These are phyloP conservation scores for Andrena flavipes DNA, from an alignment of 2,888 invertebrate species.

Conservation along the genomic window DNA sequence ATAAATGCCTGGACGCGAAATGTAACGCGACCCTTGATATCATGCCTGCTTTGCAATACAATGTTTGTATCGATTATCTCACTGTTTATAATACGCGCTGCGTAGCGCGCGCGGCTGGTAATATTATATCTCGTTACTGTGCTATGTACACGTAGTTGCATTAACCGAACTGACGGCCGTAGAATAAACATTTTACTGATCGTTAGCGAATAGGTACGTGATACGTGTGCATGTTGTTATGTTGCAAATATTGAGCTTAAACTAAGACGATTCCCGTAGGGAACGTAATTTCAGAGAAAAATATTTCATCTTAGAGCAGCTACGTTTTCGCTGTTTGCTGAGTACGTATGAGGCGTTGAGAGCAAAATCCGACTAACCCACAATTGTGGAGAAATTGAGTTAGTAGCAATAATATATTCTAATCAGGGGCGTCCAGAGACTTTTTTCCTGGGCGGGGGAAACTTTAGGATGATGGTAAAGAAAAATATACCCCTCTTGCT, in stretches of 20 bases:
- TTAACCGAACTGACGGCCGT: slow-evolving; percentile 15
- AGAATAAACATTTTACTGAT: slow-evolving; percentile 10
- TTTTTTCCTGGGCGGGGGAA: too few species aligned
- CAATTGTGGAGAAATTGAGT: too few species aligned
- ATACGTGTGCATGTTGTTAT: background rate
- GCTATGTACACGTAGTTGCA: slow-evolving; percentile 18
- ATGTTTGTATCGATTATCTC: slow-evolving; percentile 38
- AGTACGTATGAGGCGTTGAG: background rate
- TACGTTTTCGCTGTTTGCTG: background rate
- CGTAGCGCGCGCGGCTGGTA: slow-evolving; percentile 2
- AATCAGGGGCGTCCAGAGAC: too few species aligned
- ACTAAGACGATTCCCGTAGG: too few species aligned
- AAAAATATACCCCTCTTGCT: too few species aligned
- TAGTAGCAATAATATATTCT: background rate
- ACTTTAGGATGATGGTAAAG: too few species aligned
- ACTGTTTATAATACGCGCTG: slow-evolving; percentile 32
- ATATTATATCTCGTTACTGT: slow-evolving; percentile 33
- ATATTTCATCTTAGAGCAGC: background rate
- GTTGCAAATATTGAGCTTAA: background rate
- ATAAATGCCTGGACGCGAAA: background rate
- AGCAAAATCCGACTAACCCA: too few species aligned
- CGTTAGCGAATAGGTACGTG: slow-evolving; percentile 2
- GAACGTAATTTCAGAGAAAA: background rate
- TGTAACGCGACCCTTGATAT: slow-evolving; percentile 20
- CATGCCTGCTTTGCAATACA: slow-evolving; percentile 8